phyloP scores from a whole-genome alignment of 1,140 invertebrate species.

The Planococcus citri region DNA sequence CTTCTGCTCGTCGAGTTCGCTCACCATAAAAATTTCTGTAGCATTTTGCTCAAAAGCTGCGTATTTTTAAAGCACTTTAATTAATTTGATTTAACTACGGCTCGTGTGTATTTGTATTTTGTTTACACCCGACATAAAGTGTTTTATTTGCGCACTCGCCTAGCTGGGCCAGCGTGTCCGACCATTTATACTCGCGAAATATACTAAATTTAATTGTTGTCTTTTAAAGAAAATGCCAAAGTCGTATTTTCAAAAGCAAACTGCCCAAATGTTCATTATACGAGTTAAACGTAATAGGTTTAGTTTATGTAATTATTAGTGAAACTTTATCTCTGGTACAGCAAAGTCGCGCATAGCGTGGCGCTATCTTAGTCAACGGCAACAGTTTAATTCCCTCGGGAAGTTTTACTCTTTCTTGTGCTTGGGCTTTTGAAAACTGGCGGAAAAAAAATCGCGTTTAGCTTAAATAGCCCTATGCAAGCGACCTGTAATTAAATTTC shows the following conservation, averaged over 20 bases:
- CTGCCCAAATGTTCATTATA: neutral
- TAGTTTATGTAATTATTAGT: conserved; percentile 4
- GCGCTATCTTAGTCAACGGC: neutral
- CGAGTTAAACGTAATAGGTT: neutral
- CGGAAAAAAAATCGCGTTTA: too few species aligned
- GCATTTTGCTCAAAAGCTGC: too few species aligned
- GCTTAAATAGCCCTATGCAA: too few species aligned
- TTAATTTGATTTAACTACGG: too few species aligned
- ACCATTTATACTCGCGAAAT: neutral
- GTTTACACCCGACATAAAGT: neutral
- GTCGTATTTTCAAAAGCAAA: neutral
- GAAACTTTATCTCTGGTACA: conserved; percentile 1
- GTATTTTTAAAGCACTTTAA: too few species aligned
- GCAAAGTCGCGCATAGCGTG: too few species aligned
- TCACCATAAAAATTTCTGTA: too few species aligned
- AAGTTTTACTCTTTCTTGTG: neutral
- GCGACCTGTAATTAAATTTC: too few species aligned
- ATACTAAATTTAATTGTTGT: neutral
- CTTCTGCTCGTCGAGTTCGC: too few species aligned
- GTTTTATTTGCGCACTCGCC: neutral
- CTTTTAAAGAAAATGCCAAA: neutral
- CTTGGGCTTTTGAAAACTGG: too few species aligned
- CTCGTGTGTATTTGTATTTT: too few species aligned
- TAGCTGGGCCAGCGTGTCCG: neutral
- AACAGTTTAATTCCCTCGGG: neutral